Base-by-base conservation (phyloP, 2,888 invertebrate species). In the Schrankia costaestrigalis region DNA sequence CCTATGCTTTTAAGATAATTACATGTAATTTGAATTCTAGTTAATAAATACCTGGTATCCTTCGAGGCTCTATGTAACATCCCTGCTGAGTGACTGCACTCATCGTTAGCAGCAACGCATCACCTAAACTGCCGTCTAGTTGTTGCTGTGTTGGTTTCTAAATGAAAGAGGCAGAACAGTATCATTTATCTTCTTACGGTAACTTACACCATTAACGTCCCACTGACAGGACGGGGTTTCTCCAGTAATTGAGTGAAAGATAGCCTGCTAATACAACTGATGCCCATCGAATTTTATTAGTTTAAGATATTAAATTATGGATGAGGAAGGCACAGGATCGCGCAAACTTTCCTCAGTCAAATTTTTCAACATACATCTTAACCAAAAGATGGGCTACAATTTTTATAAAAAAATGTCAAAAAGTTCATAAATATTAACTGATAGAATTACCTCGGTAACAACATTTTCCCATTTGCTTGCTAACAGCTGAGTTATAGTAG, bases 81-180 rank as follows among this genome's bases (percentile, higher is more conserved):
- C 90, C 91, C 67, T 91, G 91, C 56, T 91, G 91, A 30, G 89
- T 89, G 1, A 90, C 60, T 1, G 90, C 90, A 15, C 89, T 86
- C 56, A 90, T 72, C 0, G 89, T 79, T 8, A 90, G 41, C n/a
- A 90, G 57, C 1, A 82, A 55, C 1, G 88, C 80, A 28, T 90
- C 90, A 0, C 71, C 58, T 8, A 83, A 52, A 11, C 61, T 70
- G 0, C 78, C 78, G 24, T 75, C 71, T 1, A 78, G 17, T 23
- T 55, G 55, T 12, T 56, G 59, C 31, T 72, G 72, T 0, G 59
- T 52, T 11, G 46, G 42, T 31, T 48, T 52, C 78, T 79, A 42
- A 58, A 56, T 24, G 11, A 18, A 10, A 12, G 11, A 6, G 11
- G 2, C 6, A 7, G 12, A 6, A 25, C 2, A 8, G n/a, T 14